These are phyloP conservation scores for Neolamprologus toae DNA, from an alignment of 2,113 vertebrate genomes.

Conservation along the genomic window DNA sequence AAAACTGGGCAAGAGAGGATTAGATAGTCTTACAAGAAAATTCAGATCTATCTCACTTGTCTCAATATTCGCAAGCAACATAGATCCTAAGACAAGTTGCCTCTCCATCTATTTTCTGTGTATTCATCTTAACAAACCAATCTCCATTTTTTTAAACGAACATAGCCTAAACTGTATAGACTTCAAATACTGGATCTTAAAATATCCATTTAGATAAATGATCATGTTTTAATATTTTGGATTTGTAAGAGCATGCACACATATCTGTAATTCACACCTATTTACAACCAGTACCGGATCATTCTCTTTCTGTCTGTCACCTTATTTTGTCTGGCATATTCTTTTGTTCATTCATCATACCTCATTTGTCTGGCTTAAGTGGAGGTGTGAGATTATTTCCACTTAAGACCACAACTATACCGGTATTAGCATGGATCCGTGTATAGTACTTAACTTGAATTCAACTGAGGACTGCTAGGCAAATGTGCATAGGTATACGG, in stretches of 20 bases:
- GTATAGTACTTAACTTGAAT: not conserved
- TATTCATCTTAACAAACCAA: not conserved
- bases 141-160: not conserved
- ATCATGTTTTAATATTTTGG: not conserved
- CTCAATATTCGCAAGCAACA: not conserved
- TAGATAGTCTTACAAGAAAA: not conserved
- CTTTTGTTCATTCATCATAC: constrained; percentile 35
- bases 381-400: constrained; percentile 39
- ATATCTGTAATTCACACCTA: not conserved
- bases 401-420: constrained; percentile 10
- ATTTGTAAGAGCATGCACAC: not conserved
- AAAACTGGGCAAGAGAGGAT: not conserved
- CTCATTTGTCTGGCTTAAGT: constrained; percentile 38
- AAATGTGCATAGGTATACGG: not conserved
- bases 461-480: not conserved
- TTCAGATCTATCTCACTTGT: not conserved
- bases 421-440: not conserved
- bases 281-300: not conserved
- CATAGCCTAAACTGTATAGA: not conserved
- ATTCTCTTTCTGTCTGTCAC: not conserved
- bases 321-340: constrained; percentile 2
- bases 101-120: not conserved
- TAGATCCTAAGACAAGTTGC: not conserved
- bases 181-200: not conserved
- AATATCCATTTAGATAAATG: not conserved